Base-by-base conservation (phyloP, 2,113 vertebrate species). In the Bubo scandiacus region DNA sequence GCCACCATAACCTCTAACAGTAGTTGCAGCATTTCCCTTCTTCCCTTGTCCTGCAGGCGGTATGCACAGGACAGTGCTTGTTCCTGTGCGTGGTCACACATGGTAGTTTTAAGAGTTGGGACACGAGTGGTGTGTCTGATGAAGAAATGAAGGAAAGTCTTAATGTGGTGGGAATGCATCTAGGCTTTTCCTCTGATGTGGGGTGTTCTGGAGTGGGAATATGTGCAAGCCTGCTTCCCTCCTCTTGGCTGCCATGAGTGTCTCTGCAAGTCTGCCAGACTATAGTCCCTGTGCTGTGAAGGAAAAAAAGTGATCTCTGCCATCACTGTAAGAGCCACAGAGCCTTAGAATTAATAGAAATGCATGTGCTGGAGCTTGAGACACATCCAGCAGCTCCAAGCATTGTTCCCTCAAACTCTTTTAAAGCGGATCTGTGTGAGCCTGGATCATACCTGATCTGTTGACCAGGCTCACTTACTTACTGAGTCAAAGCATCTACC, bases 81-180 rank as follows among this genome's bases (percentile, higher is more conserved):
- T 34, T 40, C 10, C 25, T 52, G 20, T 57, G 62, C 2, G 0
- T 5, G 22, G 66, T 32, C 34, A n/a, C 14, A 4, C 1, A 0
- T 42, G n/a, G n/a, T 30, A 25, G 21, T 71, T 67, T 20, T 19
- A 73, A 29, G n/a, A 2, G 2, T 2, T 43, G 34, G 51, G 43
- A 66, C 4, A 4, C 0, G 1, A 36, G 5, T 57, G 7, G 57
- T 55, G 5, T n/a, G 49, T 47, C 40, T 54, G 20, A 16, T 62
- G 61, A 43, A 26, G 63, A 63, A 83, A 40, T 25, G 17, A 36
- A 68, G 32, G 42, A 16, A 54, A 68, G 12, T 26, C 4, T 78
- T 36, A 5, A 0, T 61, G 19, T 5, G 32, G 16, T 30, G 13
- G 0, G n/a, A 25, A 51, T 4, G 5, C 6, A 18, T 45, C 32